phyloP scores from a whole-genome alignment of 2,888 invertebrate genomes.

The Alentia gelatinosa region DNA sequence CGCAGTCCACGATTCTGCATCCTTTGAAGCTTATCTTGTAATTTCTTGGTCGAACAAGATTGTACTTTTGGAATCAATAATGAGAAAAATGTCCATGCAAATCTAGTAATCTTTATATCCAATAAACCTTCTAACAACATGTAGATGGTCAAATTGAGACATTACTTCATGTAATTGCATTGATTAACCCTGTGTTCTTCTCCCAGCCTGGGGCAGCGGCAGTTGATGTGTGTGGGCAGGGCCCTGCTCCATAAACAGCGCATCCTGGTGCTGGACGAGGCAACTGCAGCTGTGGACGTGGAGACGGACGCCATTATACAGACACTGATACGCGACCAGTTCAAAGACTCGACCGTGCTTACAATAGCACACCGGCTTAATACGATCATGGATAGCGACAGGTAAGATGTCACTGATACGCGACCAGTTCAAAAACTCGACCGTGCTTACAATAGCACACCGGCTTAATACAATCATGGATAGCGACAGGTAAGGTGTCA shows the following conservation, averaged over 20 bases:
- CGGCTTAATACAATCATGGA: not conserved
- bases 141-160: not conserved
- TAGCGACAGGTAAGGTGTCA: not conserved
- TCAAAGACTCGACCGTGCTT: slow-evolving; percentile 85
- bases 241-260: slow-evolving; percentile 92
- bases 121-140: not conserved
- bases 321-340: slow-evolving; percentile 92
- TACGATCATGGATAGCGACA: slow-evolving; percentile 39
- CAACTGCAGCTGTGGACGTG: slow-evolving; percentile 94
- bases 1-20: not conserved
- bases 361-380: slow-evolving; percentile 20
- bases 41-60: not conserved
- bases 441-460: not conserved
- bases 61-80: not conserved
- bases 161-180: not conserved
- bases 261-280: slow-evolving; percentile 92
- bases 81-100: not conserved
- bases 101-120: not conserved
- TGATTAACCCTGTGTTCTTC: not conserved
- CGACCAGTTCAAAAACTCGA: no score
- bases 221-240: slow-evolving; percentile 91
- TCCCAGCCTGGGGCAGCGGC: slow-evolving; percentile 92
- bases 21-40: not conserved
- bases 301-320: slow-evolving; percentile 93
- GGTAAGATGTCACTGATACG: not conserved